Conservation (phyloP, 2,113 vertebrate genomes). For the Zootoca vivipara region DNA sequence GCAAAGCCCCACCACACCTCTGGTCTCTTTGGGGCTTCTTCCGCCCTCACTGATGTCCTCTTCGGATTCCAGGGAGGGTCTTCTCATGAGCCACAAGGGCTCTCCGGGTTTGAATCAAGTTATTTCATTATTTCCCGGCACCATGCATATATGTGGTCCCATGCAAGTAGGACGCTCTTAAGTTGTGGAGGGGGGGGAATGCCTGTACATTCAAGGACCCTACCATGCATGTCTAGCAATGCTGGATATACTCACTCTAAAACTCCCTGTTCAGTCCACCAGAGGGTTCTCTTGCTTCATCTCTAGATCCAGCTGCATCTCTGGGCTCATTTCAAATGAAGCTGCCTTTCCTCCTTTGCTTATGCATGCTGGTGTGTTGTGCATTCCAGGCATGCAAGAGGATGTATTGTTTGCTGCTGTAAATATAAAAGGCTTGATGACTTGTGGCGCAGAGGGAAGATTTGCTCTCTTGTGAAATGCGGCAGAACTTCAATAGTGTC, state of each 20-base stretch:
- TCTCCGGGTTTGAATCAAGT: too few species aligned
- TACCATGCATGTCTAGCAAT: not conserved
- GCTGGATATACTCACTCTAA: not conserved
- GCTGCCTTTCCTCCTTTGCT: not conserved
- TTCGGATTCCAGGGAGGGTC: too few species aligned
- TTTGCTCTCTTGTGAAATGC: not conserved
- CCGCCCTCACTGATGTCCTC: too few species aligned
- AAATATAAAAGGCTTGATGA: not conserved
- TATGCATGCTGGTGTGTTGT: accelerated
- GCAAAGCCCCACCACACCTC: too few species aligned
- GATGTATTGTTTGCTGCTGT: not conserved
- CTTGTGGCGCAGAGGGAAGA: not conserved
- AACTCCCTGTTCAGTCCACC: not conserved
- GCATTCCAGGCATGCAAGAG: not conserved
- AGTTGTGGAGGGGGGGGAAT: too few species aligned
- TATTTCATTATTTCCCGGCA: too few species aligned
- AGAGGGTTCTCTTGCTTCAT: not conserved
- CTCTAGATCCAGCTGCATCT: not conserved
- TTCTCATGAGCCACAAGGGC: too few species aligned
- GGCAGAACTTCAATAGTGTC: not conserved
- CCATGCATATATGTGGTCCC: too few species aligned
- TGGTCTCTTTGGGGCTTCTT: too few species aligned
- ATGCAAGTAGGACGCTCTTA: too few species aligned
- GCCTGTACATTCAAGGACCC: too few species aligned
- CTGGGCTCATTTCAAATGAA: too few species aligned